These are phyloP conservation scores for Schlechtendalia chinensis DNA, from an alignment of 1,140 invertebrate genomes.

Conservation along the genomic window DNA sequence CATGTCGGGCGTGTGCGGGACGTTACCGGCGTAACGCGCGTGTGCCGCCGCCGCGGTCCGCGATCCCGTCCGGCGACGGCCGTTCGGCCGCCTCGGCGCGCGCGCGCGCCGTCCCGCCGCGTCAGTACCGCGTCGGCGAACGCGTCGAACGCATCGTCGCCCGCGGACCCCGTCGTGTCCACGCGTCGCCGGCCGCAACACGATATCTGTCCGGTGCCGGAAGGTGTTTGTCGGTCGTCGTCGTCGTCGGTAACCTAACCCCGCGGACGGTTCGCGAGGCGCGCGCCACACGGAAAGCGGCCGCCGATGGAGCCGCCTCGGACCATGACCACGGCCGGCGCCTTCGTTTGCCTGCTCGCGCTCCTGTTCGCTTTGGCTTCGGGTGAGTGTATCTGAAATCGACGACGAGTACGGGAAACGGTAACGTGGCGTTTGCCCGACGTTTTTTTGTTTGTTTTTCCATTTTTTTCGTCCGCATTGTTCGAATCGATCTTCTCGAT, in stretches of 20 bases:
- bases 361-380: not conserved
- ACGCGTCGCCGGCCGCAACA: not conserved
- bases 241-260: not conserved
- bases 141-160: not conserved
- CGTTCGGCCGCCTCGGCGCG: not conserved
- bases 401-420: no score
- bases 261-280: not conserved
- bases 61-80: not conserved
- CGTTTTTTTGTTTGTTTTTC: no score
- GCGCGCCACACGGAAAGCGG: not conserved
- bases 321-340: not conserved
- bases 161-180: not conserved
- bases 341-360: not conserved
- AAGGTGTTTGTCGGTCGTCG: not conserved
- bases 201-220: no score
- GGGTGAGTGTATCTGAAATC: not conserved
- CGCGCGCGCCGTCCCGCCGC: not conserved
- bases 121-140: conserved; percentile 21
- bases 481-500: no score
- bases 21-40: no score
- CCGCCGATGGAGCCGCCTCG: conserved; percentile 26
- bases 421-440: no score
- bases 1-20: no score
- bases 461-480: no score
- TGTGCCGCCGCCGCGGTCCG: no score